A percentile compares a stretch with the other conserved stretches of the same genome.
These are phyloP conservation scores for Hyalella azteca DNA, from an alignment of 2,888 invertebrate species.

Conservation along the genomic window DNA sequence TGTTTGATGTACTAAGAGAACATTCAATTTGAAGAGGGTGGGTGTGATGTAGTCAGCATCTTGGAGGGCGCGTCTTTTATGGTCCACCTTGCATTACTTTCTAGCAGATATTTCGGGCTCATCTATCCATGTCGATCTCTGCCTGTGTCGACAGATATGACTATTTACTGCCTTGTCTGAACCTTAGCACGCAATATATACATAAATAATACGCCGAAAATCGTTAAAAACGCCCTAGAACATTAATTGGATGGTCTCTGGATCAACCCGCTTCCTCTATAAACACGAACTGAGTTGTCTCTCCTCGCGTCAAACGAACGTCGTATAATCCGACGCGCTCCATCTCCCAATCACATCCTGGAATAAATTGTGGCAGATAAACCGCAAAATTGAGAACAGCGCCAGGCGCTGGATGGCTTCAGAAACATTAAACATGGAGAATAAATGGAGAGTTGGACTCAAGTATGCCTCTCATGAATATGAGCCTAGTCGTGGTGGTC, in stretches of 20 bases:
- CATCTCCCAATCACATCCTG: background rate
- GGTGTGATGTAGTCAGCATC: slow-evolving; percentile 21
- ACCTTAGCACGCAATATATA: slow-evolving; percentile 22
- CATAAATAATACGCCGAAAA: slow-evolving; percentile 12
- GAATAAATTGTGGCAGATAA: slow-evolving; percentile 26
- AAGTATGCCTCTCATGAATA: slow-evolving; percentile 22
- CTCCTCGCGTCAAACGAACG: slow-evolving; percentile 29
- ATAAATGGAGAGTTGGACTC: background rate
- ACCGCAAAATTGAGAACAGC: slow-evolving; percentile 16
- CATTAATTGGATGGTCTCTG: slow-evolving; percentile 27
- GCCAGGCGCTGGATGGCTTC: background rate
- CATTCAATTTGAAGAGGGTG: slow-evolving; percentile 25
- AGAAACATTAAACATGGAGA: slow-evolving; percentile 22
- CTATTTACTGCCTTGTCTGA: slow-evolving; percentile 12
- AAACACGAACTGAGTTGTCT: slow-evolving; percentile 7
- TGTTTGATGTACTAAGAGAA: slow-evolving; percentile 27
- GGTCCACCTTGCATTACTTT: slow-evolving; percentile 25
- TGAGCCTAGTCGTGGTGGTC: too few relatives aligned
- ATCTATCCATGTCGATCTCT: slow-evolving; percentile 32
- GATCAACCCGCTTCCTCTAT: background rate
- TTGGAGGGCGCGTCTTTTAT: slow-evolving; percentile 12
- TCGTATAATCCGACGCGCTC: slow-evolving; percentile 4
- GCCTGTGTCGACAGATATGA: slow-evolving; percentile 13
- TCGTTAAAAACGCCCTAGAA: slow-evolving; percentile 28
- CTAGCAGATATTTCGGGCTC: background rate